Evolutionary conservation across 1,140 invertebrate species (phyloP).

Genomic region (Diprion similis): DNA sequence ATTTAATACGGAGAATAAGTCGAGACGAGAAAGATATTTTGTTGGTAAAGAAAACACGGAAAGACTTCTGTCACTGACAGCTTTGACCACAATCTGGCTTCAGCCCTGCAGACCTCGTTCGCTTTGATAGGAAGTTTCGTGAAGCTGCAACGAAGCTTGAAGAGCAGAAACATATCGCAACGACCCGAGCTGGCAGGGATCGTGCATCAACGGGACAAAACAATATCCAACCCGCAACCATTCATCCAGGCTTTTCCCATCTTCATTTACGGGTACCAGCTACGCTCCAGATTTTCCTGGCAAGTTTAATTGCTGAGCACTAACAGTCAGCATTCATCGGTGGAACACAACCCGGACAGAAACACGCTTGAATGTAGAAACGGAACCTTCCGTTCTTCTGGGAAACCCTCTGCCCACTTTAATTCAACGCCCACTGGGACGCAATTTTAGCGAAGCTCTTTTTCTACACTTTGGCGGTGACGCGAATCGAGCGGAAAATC

Average conservation of each 20-base stretch:
- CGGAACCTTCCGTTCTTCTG: no score
- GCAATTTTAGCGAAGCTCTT: no score
- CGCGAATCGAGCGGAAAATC: no score
- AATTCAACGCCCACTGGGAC: no score
- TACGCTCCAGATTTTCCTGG: background rate
- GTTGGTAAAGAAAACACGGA: no score
- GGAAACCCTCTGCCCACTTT: no score
- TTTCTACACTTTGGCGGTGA: no score
- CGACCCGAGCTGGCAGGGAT: background rate
- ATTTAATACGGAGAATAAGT: no score
- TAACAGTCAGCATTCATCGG: background rate
- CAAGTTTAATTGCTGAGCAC: background rate
- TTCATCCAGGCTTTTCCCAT: conserved; percentile 1
- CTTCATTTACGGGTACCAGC: background rate
- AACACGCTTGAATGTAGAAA: no score
- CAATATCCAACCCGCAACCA: background rate
- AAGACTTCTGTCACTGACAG: background rate
- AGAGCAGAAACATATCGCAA: background rate
- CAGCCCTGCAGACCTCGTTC: background rate
- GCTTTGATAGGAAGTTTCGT: no score
- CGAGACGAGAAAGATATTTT: no score
- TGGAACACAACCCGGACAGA: background rate
- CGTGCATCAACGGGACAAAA: background rate
- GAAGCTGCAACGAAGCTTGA: background rate
- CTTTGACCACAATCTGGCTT: background rate